Conservation (phyloP, 1,140 invertebrate species). For the Odontomachus brunneus region DNA sequence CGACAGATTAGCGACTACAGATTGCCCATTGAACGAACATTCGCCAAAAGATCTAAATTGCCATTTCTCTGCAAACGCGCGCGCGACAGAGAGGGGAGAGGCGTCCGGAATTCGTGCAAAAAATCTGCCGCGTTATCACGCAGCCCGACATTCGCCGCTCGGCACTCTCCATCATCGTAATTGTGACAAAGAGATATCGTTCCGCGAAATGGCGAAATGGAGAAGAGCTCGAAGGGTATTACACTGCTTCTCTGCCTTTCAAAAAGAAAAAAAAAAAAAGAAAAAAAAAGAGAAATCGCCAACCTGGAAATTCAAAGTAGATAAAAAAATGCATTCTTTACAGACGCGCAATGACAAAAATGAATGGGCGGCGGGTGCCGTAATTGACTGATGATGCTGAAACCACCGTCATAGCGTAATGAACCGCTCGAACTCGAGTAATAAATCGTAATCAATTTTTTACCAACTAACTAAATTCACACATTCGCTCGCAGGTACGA, state of each 20-base stretch:
- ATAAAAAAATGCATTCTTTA: too few species aligned
- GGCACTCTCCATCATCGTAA: not conserved
- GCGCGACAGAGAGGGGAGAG: not conserved
- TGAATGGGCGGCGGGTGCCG: too few species aligned
- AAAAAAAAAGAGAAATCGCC: not conserved
- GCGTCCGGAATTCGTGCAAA: slow-evolving; percentile 16
- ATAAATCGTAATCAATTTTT: too few species aligned
- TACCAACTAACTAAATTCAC: too few species aligned
- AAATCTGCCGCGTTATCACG: too few species aligned
- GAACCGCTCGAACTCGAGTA: too few species aligned
- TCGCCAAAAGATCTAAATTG: slow-evolving; percentile 24
- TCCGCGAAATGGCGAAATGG: not conserved
- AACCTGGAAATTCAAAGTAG: too few species aligned
- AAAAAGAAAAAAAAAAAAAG: not conserved
- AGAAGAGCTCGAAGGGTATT: not conserved
- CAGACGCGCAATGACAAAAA: too few species aligned
- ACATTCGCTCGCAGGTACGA: too few species aligned
- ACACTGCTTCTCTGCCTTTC: not conserved
- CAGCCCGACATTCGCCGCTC: slow-evolving; percentile 1
- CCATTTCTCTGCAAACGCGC: not conserved
- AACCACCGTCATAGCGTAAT: too few species aligned
- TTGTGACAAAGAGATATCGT: slow-evolving; percentile 21
- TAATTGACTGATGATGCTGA: too few species aligned
- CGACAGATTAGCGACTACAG: slow-evolving; percentile 31
- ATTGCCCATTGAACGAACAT: slow-evolving; percentile 33